Base-by-base conservation (phyloP, 2,113 vertebrate species). In the Ellobius talpinus region DNA sequence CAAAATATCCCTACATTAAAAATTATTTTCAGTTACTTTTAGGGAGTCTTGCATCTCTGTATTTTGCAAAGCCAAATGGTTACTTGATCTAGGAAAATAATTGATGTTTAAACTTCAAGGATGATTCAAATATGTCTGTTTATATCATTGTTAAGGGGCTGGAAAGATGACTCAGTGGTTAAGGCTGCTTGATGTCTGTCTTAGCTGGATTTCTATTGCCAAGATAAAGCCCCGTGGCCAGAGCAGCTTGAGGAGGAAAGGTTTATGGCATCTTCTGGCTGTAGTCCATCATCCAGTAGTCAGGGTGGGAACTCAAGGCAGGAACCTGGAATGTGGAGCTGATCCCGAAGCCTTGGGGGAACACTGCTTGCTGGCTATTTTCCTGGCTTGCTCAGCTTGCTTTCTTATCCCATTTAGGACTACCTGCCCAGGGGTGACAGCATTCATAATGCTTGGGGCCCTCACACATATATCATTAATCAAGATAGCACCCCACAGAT, bases 41-140 rank as follows among this genome's bases (percentile, higher is more conserved):
- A 87, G 23, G 3, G 13, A 55, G 17, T 73, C 72, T 92, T 94
- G 79, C 88, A 90, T 42, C 70, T 76, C 63, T 77, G 17, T 86
- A 10, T n/a, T 47, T 86, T 50, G 3, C n/a, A n/a, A n/a, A n/a
- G n/a, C n/a, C n/a, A n/a, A n/a, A n/a, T n/a, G n/a, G n/a, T n/a
- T n/a, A n/a, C n/a, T n/a, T n/a, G n/a, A n/a, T n/a, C 47, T 94
- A 65, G 66, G 16, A 66, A 96, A 94, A 82, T 58, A 66, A 65
- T 33, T 31, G 61, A 33, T 31, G 0, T 87, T 91, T 77, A 78
- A 70, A 63, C 58, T 17, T 52, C 82, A 89, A 87, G 10, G 66
- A 68, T 45, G 82, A 79, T 79, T 87, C 31, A 93, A 96, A 87
- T 88, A 7, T 78, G 96, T 84, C 1, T 78, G 58, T 82, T 95